Evolutionary conservation across 2,113 vertebrate species (phyloP).

Genomic region (Equus przewalskii): DNA sequence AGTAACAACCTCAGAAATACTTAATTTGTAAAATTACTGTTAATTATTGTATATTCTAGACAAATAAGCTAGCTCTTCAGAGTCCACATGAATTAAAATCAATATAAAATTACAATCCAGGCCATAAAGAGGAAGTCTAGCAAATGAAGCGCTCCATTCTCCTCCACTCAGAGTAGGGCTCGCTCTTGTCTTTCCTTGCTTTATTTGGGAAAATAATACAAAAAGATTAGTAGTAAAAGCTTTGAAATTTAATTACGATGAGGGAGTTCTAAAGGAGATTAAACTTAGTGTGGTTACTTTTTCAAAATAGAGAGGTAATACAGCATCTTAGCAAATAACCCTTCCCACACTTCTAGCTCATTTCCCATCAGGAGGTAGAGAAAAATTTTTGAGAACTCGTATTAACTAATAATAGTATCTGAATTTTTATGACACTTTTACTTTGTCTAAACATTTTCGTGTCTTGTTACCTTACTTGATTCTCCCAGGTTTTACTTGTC

Average conservation of each 20-base stretch:
- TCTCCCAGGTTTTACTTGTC: background rate
- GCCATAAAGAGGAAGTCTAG: fast-evolving
- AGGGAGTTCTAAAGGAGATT: constrained; percentile 73
- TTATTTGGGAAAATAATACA: constrained; percentile 64
- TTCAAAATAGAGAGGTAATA: constrained; percentile 1
- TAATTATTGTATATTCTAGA: background rate
- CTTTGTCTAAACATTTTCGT: background rate
- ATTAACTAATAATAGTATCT: background rate
- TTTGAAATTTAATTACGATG: constrained; percentile 74
- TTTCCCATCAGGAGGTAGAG: background rate
- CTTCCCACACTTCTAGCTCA: background rate
- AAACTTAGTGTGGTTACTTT: constrained; percentile 57
- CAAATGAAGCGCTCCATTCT: background rate
- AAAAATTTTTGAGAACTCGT: constrained; percentile 4
- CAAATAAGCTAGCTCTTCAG: background rate
- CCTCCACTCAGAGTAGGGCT: fast-evolving
- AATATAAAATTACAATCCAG: background rate
- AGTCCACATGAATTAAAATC: background rate
- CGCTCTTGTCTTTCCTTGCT: constrained; percentile 60
- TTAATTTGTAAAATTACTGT: background rate
- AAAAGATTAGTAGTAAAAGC: constrained; percentile 55
- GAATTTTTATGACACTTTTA: background rate
- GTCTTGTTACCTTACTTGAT: background rate
- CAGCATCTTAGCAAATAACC: background rate
- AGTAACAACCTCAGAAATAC: background rate